Evolutionary conservation across 1,140 invertebrate species (phyloP).

Genomic region (Atopsyche davidsoni): DNA sequence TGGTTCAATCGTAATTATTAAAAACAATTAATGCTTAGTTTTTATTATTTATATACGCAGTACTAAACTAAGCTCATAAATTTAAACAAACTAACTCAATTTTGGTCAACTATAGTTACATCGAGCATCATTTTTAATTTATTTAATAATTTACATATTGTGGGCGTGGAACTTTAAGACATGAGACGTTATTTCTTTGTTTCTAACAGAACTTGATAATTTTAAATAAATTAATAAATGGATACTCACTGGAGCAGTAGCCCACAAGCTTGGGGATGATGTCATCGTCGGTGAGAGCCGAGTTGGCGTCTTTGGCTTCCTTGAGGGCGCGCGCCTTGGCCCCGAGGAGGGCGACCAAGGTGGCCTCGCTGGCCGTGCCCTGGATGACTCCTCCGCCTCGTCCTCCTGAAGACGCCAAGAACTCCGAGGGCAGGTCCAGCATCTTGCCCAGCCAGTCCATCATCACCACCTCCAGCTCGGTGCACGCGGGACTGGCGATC

Average conservation of each 20-base stretch:
- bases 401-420: constrained; percentile 72
- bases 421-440: constrained; percentile 82
- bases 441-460: constrained; percentile 97
- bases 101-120: no score
- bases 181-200: no score
- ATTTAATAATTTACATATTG: no score
- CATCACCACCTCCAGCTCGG: constrained; percentile 95
- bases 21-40: no score
- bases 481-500: constrained; percentile 95
- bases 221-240: no score
- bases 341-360: constrained; percentile 80
- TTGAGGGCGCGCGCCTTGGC: constrained; percentile 76
- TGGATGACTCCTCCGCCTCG: constrained; percentile 90
- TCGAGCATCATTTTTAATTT: no score
- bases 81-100: no score
- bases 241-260: constrained; percentile 66
- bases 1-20: no score
- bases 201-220: no score
- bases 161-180: no score
- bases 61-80: no score
- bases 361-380: constrained; percentile 84
- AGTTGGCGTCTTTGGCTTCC: constrained; percentile 62
- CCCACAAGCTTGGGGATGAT: constrained; percentile 84
- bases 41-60: no score
- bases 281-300: constrained; percentile 73